Evolutionary conservation across 1,140 invertebrate species (phyloP), one percentile per base, ranked within the genome.

Genomic region (Micrasema minimum): DNA sequence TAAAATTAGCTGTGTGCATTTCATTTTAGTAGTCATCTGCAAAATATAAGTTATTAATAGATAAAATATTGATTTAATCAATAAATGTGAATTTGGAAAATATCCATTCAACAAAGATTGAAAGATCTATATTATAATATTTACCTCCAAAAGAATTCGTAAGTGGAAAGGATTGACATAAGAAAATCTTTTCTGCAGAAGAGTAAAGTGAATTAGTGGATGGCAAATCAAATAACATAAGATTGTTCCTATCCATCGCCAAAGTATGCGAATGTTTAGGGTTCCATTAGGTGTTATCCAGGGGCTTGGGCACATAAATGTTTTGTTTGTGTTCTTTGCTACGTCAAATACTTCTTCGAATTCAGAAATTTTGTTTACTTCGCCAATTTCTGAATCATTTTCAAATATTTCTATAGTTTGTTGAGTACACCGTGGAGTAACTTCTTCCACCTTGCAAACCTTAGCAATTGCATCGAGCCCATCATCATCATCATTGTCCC

Each of bases 251-350:
- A 84, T 73, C 89, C 91, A 88, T 14, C 87, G 84, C 74, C 89
- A 88, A 22, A 93, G 79, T 2, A 89, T 83, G 51, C 86, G 78
- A 31, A 86, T 80, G 78, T 93, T 92, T 2, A 93, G 74, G 2
- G 82, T 80, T 6, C 91, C 92, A 78, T 93, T 89, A 12, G 92
- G 84, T 72, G 87, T 84, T 46, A 90, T 87, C 92, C 92, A 93
- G 0, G 90, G 90, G 70, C 67, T 38, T 4, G 73, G 70, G 7
- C 23, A 72, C 11, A 75, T 6, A 18, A 18, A 55, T 22, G 46
- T 45, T 37, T 48, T 51, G 35, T 14, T 35, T 2, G 7, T 41
- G 20, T 23, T 12, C 12, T 55, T 55, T 22, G 20, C 0, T 5
- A 41, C 38, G 18, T 55, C 9, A 14, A 38, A 9, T 3, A 35